phyloP scores from a whole-genome alignment of 1,140 invertebrate genomes.

The Drosophila cardini region DNA sequence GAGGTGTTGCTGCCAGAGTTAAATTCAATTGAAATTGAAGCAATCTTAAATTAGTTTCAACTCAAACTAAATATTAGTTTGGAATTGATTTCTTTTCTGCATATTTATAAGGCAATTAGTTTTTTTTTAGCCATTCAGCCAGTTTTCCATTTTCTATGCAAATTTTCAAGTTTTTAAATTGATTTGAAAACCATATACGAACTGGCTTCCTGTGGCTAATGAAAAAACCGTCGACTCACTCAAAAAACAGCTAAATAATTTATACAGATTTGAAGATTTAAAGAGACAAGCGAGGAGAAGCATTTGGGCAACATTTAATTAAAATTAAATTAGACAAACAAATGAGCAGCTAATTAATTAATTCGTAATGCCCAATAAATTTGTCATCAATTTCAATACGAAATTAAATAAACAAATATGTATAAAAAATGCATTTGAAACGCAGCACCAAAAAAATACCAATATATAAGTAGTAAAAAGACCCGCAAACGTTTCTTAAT shows the following conservation, averaged over 20 bases:
- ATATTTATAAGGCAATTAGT: constrained; percentile 21
- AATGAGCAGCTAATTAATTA: constrained; percentile 72
- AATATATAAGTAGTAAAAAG: no score
- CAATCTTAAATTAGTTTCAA: constrained; percentile 40
- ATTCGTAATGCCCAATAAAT: constrained; percentile 71
- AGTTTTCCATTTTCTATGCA: constrained; percentile 52
- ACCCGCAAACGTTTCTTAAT: constrained; percentile 34
- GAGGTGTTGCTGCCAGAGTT: constrained; percentile 11
- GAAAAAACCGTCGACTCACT: constrained; percentile 4
- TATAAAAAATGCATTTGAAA: constrained; percentile 25
- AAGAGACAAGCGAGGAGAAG: background rate
- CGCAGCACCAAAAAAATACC: background rate
- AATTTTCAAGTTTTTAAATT: constrained; percentile 55
- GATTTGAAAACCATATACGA: constrained; percentile 23
- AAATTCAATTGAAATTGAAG: constrained; percentile 18
- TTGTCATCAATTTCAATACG: constrained; percentile 68
- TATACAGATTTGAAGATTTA: constrained; percentile 32
- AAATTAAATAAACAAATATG: constrained; percentile 36
- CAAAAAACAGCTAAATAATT: constrained; percentile 22
- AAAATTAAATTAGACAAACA: constrained; percentile 67
- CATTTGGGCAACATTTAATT: constrained; percentile 54
- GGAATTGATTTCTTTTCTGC: constrained; percentile 3
- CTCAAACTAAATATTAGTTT: constrained; percentile 6
- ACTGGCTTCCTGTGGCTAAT: constrained; percentile 19
- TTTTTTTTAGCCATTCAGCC: constrained; percentile 19